phyloP scores from a whole-genome alignment of 2,797 vertebrate genomes.

The Hypotaenidia okinawae region DNA sequence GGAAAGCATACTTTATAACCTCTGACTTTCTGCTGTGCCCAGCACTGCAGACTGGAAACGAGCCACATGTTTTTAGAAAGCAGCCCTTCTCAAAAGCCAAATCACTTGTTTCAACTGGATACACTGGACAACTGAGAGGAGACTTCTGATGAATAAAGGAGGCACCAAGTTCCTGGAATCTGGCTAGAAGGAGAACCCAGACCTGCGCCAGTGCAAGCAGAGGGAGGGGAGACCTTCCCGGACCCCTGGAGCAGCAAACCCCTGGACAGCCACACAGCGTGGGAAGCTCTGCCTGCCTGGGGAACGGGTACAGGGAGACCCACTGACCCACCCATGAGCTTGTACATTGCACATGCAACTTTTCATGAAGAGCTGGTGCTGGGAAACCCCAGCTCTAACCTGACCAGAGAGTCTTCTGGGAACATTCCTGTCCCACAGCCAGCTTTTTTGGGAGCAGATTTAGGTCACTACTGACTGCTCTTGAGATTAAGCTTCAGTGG shows the following conservation, averaged over 20 bases:
- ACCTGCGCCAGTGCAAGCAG: accelerated
- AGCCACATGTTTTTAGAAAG: background rate
- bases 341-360: background rate
- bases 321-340: background rate
- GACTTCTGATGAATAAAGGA: background rate
- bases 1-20: accelerated
- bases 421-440: background rate
- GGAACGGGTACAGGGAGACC: background rate
- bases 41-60: background rate
- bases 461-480: background rate
- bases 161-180: background rate
- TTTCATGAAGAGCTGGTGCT: background rate
- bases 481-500: background rate
- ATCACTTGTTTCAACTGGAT: background rate
- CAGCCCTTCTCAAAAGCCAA: background rate
- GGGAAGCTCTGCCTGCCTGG: background rate
- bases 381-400: background rate
- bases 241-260: accelerated
- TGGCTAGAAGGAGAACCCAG: background rate
- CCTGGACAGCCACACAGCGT: background rate
- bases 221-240: background rate
- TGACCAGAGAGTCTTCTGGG: background rate
- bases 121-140: background rate
- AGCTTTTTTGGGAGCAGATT: background rate
- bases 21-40: background rate